These are phyloP conservation scores for Pachyramphus minor DNA, from an alignment of 2,113 vertebrate species.

Conservation along the genomic window DNA sequence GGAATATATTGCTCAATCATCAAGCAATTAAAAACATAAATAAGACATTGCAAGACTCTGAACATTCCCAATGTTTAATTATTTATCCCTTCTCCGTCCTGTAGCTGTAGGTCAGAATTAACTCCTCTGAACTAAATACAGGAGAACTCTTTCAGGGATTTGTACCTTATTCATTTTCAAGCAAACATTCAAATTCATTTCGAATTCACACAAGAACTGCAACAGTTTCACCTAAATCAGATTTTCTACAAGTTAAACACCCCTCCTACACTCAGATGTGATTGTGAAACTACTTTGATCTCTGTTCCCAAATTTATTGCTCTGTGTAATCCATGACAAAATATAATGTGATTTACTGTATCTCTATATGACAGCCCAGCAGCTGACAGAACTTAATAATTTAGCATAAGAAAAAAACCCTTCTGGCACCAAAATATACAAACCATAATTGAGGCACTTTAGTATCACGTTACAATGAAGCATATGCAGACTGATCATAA, in stretches of 20 bases:
- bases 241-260: constrained; percentile 82
- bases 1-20: constrained; percentile 49
- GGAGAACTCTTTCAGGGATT: constrained; percentile 63
- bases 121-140: constrained; percentile 49
- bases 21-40: constrained; percentile 64
- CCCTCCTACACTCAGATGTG: constrained; percentile 76
- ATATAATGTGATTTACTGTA: constrained; percentile 83
- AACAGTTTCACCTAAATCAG: constrained; percentile 80
- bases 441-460: constrained; percentile 72
- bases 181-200: constrained; percentile 71
- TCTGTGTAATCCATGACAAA: constrained; percentile 82
- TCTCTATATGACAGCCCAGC: constrained; percentile 79
- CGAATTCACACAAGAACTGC: constrained; percentile 68
- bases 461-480: constrained; percentile 78
- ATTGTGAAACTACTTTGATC: constrained; percentile 80
- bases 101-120: constrained; percentile 61
- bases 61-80: constrained; percentile 31
- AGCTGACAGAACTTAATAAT: constrained; percentile 87
- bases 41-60: background rate
- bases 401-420: constrained; percentile 75
- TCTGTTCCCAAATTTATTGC: constrained; percentile 79
- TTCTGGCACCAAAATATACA: constrained; percentile 80
- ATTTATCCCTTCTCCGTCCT: constrained; percentile 42
- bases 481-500: constrained; percentile 55
- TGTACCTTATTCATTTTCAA: constrained; percentile 68